Evolutionary conservation across 1,140 invertebrate species (phyloP).

Genomic region (Halesus radiatus): DNA sequence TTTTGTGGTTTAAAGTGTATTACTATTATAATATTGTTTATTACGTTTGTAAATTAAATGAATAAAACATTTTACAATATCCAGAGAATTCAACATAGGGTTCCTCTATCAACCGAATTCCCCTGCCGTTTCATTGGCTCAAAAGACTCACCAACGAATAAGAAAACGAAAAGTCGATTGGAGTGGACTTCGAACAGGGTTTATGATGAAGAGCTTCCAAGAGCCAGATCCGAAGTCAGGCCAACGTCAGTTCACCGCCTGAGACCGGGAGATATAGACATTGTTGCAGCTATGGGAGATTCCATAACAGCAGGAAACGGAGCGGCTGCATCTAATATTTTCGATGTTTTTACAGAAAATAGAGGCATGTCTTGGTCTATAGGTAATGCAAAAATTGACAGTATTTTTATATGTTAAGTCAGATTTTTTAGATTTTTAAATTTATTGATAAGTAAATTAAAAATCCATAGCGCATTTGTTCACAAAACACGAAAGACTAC

Average conservation of each 20-base stretch:
- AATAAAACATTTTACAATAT: too few species aligned
- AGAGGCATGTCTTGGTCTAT: constrained; percentile 68
- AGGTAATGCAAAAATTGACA: constrained; percentile 56
- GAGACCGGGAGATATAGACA: constrained; percentile 77
- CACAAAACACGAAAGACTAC: too few species aligned
- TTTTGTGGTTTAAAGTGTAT: too few species aligned
- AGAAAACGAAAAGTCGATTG: not conserved
- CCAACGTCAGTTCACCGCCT: constrained; percentile 69
- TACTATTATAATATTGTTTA: too few species aligned
- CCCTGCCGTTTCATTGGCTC: constrained; percentile 28
- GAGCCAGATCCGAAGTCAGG: not conserved
- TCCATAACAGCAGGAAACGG: constrained; percentile 78
- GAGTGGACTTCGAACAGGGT: not conserved
- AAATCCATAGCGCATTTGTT: too few species aligned
- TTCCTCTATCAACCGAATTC: constrained; percentile 20
- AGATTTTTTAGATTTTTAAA: too few species aligned
- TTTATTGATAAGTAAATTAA: too few species aligned
- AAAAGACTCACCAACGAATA: not conserved
- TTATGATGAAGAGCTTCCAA: not conserved
- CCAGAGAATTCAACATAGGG: constrained; percentile 1
- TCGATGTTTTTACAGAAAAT: constrained; percentile 67
- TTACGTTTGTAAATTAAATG: too few species aligned
- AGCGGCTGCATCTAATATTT: constrained; percentile 66
- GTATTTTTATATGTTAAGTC: too few species aligned
- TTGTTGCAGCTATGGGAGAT: constrained; percentile 79